Conservation (phyloP, 2,797 vertebrate genomes). For the Oreochromis grahami region DNA sequence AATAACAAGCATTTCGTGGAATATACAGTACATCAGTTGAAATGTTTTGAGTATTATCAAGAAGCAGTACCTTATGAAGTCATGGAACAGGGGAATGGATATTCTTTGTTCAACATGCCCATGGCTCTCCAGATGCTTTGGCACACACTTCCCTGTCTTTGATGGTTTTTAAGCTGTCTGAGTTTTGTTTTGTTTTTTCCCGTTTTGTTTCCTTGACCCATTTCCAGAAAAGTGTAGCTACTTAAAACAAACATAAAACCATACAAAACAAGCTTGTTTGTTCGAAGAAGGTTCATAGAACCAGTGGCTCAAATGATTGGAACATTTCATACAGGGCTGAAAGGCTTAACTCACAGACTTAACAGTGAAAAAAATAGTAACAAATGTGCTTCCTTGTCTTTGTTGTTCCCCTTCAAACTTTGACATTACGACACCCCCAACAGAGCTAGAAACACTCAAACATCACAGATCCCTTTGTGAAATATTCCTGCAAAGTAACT, state of each 20-base stretch:
- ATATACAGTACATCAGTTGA: conserved; percentile 75
- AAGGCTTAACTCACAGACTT: neutral
- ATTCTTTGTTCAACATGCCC: conserved; percentile 65
- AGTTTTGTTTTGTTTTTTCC: neutral
- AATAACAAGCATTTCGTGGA: conserved; percentile 77
- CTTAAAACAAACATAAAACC: conserved; percentile 41
- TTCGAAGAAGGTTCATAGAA: conserved; percentile 54
- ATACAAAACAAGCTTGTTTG: conserved; percentile 26
- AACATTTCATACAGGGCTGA: conserved; percentile 23
- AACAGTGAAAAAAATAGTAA: neutral
- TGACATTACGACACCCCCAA: conserved; percentile 10
- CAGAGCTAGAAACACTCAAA: conserved; percentile 26
- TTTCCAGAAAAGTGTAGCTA: conserved; percentile 42
- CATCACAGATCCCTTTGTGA: conserved; percentile 27
- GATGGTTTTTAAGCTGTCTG: conserved; percentile 29
- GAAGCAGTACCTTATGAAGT: conserved; percentile 57
- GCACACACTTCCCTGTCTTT: conserved; percentile 39
- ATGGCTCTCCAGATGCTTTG: conserved; percentile 57
- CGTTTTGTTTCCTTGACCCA: neutral
- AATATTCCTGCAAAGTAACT: conserved; percentile 31
- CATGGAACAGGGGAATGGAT: conserved; percentile 51
- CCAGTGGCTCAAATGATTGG: conserved; percentile 28
- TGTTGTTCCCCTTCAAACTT: conserved; percentile 47
- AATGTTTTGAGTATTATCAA: conserved; percentile 62
- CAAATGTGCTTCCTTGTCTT: conserved; percentile 30